Evolutionary conservation across 2,797 vertebrate species (phyloP).

Genomic region (Strix occidentalis): DNA sequence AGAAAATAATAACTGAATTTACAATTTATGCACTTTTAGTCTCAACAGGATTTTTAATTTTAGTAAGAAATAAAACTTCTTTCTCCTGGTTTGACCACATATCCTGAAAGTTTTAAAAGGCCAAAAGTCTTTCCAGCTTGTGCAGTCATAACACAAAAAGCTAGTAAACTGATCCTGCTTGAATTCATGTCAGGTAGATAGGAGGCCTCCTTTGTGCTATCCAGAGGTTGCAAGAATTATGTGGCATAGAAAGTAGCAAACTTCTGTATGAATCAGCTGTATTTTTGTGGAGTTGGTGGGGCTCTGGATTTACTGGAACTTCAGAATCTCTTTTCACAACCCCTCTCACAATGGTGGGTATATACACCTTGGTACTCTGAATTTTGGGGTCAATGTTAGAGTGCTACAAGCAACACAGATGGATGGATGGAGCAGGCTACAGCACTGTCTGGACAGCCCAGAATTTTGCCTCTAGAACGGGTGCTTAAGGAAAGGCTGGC

Average conservation of each 20-base stretch:
- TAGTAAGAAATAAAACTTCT: neutral
- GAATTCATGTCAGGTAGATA: neutral
- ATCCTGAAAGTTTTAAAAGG: neutral
- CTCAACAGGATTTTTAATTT: neutral
- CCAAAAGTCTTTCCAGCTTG: neutral
- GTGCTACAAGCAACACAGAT: neutral
- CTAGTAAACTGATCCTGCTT: neutral
- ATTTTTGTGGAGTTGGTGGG: neutral
- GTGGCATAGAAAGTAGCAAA: neutral
- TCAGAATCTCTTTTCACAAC: neutral
- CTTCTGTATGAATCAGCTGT: neutral
- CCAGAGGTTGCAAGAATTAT: neutral
- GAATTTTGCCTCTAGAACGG: neutral
- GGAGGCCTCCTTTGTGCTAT: neutral
- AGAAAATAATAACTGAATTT: neutral
- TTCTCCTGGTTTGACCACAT: neutral
- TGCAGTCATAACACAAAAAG: neutral
- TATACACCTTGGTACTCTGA: neutral
- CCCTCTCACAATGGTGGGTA: neutral
- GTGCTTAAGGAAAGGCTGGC: neutral
- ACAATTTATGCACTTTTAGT: neutral
- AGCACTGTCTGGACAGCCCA: neutral
- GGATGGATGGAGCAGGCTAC: rapidly evolving
- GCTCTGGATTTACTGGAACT: neutral
- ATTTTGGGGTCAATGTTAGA: neutral